These are phyloP conservation scores for Tangara arthus DNA, from an alignment of 2,797 vertebrate species.

Conservation along the genomic window DNA sequence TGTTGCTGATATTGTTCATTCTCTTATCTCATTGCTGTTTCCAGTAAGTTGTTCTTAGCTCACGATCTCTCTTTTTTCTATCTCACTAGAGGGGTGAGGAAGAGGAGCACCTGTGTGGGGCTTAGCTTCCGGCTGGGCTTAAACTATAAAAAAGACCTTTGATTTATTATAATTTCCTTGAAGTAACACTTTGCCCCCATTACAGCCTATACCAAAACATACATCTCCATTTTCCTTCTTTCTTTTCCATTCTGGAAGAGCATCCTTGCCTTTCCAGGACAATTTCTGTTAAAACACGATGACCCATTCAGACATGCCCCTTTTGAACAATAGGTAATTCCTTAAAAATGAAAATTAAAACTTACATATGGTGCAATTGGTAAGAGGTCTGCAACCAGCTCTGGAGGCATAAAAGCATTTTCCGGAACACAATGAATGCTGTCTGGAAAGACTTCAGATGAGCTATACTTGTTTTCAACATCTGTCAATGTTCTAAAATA, in stretches of 20 bases:
- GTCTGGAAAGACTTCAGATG: not conserved
- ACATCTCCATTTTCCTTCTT: not conserved
- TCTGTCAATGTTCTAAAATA: not conserved
- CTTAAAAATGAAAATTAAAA: not conserved
- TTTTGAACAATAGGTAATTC: not conserved
- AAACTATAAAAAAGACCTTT: not conserved
- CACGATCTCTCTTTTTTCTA: not conserved
- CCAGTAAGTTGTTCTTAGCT: not conserved
- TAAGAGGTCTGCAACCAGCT: not conserved
- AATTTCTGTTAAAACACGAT: not conserved
- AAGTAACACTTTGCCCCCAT: not conserved
- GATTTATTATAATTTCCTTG: not conserved
- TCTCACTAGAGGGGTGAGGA: not conserved
- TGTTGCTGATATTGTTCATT: not conserved
- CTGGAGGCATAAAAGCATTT: not conserved
- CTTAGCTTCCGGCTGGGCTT: not conserved
- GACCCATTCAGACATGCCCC: accelerated
- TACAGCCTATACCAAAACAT: not conserved
- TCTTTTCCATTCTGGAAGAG: not conserved
- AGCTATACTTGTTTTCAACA: not conserved
- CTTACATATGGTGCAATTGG: accelerated
- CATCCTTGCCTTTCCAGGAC: not conserved
- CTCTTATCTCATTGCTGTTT: not conserved
- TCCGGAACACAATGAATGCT: not conserved
- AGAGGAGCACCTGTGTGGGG: not conserved